A percentile compares a stretch with the other conserved stretches of the same genome.
Conservation (phyloP, 2,113 vertebrate genomes). For the Ochotona curzoniae region DNA sequence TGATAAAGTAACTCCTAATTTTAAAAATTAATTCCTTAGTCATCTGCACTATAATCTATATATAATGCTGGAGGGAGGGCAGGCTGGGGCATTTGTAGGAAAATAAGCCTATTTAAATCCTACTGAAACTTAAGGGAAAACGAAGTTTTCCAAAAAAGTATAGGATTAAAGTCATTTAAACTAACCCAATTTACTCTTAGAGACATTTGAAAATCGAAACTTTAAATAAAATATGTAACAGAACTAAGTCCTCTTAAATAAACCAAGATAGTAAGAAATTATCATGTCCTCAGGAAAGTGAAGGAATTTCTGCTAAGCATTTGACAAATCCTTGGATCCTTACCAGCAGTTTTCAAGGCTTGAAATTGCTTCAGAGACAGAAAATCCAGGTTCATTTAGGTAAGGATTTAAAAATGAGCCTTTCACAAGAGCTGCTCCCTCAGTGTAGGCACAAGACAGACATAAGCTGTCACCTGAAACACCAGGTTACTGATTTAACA, state of each 20-base stretch:
- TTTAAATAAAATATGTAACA: not conserved
- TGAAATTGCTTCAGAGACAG: not conserved
- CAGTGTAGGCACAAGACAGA: not conserved
- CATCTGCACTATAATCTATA: not conserved
- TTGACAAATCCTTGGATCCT: not conserved
- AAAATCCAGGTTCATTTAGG: not conserved
- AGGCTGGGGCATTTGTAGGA: not conserved
- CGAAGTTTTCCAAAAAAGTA: not conserved
- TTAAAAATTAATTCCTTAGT: not conserved
- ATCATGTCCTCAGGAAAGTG: conserved; percentile 11
- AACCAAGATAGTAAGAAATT: conserved; percentile 1
- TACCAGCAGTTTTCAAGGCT: not conserved
- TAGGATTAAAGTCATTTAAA: not conserved
- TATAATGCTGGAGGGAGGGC: not conserved
- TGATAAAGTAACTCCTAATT: conserved; percentile 5
- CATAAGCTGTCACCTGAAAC: not conserved
- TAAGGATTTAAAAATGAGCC: not conserved
- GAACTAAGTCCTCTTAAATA: conserved; percentile 42
- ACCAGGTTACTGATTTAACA: not conserved
- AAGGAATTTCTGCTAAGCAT: not conserved
- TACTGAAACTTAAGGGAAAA: conserved; percentile 10
- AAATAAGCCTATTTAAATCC: not conserved
- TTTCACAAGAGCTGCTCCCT: not conserved
- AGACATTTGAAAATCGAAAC: not conserved
- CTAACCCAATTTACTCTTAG: not conserved